Base-by-base conservation (phyloP, 2,888 invertebrate species). In the Drosophila stalkeri region DNA sequence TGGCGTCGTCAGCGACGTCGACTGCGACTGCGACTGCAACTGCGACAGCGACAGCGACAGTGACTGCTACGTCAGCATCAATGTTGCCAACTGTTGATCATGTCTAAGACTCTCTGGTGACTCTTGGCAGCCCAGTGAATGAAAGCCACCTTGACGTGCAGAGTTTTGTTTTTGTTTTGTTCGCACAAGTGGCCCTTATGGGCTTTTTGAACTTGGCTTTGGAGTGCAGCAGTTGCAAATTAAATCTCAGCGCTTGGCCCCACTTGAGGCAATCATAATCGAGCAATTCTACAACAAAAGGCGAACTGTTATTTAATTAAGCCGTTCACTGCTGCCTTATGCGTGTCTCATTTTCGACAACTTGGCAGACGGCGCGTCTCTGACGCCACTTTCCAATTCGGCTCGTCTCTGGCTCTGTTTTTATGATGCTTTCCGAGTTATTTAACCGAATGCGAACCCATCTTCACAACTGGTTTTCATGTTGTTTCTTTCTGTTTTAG, bases 181-280 rank as follows among this genome's bases (percentile, higher is more conserved):
- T 61, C 68, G 43, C 49, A 41, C 46, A 71, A 81, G 46, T 65
- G 68, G 70, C 74, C 81, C 83, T 83, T 69, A 65, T 82, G 82
- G 77, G 72, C 79, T 64, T 72, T 67, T 80, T 86, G 86, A 90
- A 90, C 90, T 90, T 90, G 90, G 76, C 77, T 66, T 63, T 65
- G 54, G 39, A 72, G 69, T 82, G 76, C 75, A 72, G 46, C 43
- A 49, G 62, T 63, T 74, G 88, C 80, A 66, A 73, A 77, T 80
- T 65, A 62, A 59, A 47, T 71, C 68, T 57, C 61, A 57, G 39
- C 49, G 27, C 49, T 43, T 23, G 47, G 69, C 18, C 51, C 70
- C 57, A 65, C 47, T 68, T 89, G 72, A 77, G 75, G 85, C 77
- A 87, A 89, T 69, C n/a, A 61, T 56, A 69, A 31, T 43, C 56